Evolutionary conservation across 2,888 invertebrate genomes (phyloP).

Genomic region (Tetragnatha montana): DNA sequence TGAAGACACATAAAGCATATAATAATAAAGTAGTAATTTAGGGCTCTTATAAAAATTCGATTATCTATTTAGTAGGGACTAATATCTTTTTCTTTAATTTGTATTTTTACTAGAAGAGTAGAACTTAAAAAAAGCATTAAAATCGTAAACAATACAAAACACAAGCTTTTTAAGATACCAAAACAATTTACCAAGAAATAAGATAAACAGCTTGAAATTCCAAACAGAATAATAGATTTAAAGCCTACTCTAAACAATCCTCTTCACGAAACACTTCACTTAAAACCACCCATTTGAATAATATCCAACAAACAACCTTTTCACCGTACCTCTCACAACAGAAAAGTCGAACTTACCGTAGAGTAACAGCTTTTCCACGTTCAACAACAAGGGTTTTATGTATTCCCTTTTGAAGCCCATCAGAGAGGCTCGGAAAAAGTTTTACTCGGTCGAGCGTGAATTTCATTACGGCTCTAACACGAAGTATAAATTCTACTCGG

Average conservation of each 20-base stretch:
- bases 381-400: conserved; percentile 27
- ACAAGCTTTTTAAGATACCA: too few relatives aligned
- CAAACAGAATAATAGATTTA: background rate
- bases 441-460: conserved; percentile 51
- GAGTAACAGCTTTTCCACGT: conserved; percentile 26
- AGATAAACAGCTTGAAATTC: too few relatives aligned
- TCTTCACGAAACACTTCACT: conserved; percentile 15
- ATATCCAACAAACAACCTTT: too few relatives aligned
- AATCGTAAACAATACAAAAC: too few relatives aligned
- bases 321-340: background rate
- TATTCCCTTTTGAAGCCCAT: conserved; percentile 12
- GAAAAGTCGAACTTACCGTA: background rate
- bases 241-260: background rate
- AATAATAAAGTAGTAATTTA: too few relatives aligned
- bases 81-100: too few relatives aligned
- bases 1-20: too few relatives aligned
- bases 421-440: conserved; percentile 38
- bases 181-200: too few relatives aligned
- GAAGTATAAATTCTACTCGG: conserved; percentile 1
- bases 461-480: conserved; percentile 51
- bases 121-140: too few relatives aligned
- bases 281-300: background rate
- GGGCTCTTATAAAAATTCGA: too few relatives aligned
- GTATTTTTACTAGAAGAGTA: too few relatives aligned
- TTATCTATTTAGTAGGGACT: too few relatives aligned